Percentiles rank a stretch among this genome's conserved stretches.
These are phyloP conservation scores for Balaenoptera acutorostrata DNA, from an alignment of 2,113 vertebrate genomes.

Conservation along the genomic window DNA sequence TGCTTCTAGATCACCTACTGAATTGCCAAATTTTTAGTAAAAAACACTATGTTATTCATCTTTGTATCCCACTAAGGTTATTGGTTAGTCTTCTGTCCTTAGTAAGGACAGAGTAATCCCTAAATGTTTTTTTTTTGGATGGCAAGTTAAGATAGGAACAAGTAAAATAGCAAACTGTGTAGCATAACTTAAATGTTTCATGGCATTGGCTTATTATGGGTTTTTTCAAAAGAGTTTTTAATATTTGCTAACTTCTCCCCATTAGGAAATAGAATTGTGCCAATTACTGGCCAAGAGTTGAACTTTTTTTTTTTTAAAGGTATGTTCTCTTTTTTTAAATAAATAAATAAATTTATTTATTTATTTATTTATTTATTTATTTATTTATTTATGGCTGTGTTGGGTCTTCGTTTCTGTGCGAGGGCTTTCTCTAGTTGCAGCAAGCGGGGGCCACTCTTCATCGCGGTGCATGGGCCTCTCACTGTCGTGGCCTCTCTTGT, in stretches of 20 bases:
- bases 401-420: too few species aligned
- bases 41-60: not conserved
- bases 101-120: not conserved
- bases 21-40: not conserved
- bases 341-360: too few species aligned
- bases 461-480: too few species aligned
- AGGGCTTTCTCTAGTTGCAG: too few species aligned
- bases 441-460: too few species aligned
- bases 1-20: not conserved
- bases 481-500: too few species aligned
- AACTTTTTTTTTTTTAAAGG: not conserved
- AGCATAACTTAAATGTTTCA: not conserved
- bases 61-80: not conserved
- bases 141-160: not conserved
- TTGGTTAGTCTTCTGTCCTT: not conserved
- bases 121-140: not conserved
- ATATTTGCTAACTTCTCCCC: not conserved
- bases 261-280: not conserved
- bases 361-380: too few species aligned
- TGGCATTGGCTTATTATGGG: not conserved
- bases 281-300: not conserved
- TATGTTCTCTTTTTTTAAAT: too few species aligned
- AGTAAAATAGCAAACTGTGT: not conserved
- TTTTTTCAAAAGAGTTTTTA: not conserved
- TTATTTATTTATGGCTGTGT: too few species aligned